phyloP scores from a whole-genome alignment of 2,888 invertebrate genomes.

The Spatulosminthurus flaviceps region DNA sequence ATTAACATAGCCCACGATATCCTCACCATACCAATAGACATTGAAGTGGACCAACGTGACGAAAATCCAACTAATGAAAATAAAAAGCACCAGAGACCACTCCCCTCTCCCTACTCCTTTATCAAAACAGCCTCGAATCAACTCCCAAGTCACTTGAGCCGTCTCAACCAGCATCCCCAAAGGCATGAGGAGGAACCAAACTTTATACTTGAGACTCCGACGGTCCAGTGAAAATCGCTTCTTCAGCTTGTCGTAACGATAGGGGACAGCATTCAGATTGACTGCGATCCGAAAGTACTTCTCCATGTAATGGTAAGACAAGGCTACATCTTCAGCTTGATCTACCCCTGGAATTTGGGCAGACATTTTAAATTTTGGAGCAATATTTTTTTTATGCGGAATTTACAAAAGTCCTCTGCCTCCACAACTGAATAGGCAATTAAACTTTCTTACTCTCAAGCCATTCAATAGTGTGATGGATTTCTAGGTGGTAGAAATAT shows the following conservation, averaged over 20 bases:
- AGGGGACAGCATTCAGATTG: background rate
- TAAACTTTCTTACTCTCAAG: too few species aligned
- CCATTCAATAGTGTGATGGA: too few species aligned
- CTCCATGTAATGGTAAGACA: slow-evolving; percentile 18
- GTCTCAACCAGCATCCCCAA: background rate
- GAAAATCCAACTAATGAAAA: slow-evolving; percentile 19
- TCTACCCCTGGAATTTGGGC: too few species aligned
- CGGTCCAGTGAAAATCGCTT: background rate
- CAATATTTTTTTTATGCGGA: too few species aligned
- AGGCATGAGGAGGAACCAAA: background rate
- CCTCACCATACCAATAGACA: background rate
- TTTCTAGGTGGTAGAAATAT: too few species aligned
- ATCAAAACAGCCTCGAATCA: background rate
- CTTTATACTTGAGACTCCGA: background rate
- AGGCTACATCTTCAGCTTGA: too few species aligned
- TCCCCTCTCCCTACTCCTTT: background rate
- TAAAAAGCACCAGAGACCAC: slow-evolving; percentile 23
- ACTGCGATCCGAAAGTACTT: background rate
- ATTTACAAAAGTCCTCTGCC: too few species aligned
- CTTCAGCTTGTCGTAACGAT: background rate
- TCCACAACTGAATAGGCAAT: too few species aligned
- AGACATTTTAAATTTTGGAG: too few species aligned
- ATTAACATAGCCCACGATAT: background rate
- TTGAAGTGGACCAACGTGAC: slow-evolving; percentile 1
- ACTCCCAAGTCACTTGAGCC: background rate